A percentile compares a stretch with the other conserved stretches of the same genome.
These are phyloP conservation scores for Blomia tropicalis DNA, from an alignment of 2,888 invertebrate species.

Conservation along the genomic window DNA sequence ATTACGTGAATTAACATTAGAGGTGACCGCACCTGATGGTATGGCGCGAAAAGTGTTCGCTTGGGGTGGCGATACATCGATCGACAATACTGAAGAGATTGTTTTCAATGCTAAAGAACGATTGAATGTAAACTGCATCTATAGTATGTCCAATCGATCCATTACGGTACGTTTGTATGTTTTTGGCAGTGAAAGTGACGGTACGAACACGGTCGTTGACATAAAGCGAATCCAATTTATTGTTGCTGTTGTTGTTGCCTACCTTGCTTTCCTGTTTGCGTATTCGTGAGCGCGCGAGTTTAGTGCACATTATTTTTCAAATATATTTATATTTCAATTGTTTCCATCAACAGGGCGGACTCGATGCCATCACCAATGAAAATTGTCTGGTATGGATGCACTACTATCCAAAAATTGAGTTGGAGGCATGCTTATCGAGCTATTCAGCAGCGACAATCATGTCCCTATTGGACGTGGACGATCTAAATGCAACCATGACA, in stretches of 20 bases:
- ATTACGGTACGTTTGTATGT: too few relatives aligned
- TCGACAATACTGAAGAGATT: neutral
- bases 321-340: too few relatives aligned
- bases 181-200: too few relatives aligned
- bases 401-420: neutral
- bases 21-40: neutral
- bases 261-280: too few relatives aligned
- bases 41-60: neutral
- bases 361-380: neutral
- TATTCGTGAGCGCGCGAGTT: too few relatives aligned
- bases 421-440: conserved; percentile 6
- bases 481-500: conserved; percentile 2
- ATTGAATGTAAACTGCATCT: neutral
- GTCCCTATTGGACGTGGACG: neutral
- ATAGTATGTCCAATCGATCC: neutral
- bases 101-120: neutral
- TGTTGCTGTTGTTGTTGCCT: too few relatives aligned
- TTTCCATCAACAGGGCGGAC: neutral
- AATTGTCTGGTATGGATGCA: conserved; percentile 11
- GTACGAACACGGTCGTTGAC: too few relatives aligned
- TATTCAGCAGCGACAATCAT: conserved; percentile 10
- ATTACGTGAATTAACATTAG: neutral
- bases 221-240: too few relatives aligned
- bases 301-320: too few relatives aligned
- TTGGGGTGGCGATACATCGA: conserved; percentile 7